Evolutionary conservation across 2,113 vertebrate species (phyloP), one percentile per base, ranked within the genome.

Genomic region (Tiliqua scincoides): DNA sequence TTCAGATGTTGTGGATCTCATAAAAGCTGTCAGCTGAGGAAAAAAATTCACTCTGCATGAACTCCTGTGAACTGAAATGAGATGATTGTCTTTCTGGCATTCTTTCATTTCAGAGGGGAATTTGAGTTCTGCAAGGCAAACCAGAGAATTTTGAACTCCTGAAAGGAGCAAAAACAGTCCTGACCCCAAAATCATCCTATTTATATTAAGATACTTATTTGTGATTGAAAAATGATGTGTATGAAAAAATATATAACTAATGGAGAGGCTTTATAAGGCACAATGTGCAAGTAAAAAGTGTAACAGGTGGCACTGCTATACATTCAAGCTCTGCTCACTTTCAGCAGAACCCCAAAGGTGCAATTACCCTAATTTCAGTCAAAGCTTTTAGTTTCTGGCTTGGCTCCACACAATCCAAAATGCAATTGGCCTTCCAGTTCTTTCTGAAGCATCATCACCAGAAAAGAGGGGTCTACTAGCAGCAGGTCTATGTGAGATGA

Each of bases 81-180:
- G 48, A 21, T 1, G 9, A 23, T 25, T 78, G 0, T 32, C 85
- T 81, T 57, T n/a, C 78, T 65, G 77, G 25, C 30, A n/a, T 23
- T n/a, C 23, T 61, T 87, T 81, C 25, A 70, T 7, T 78, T 86
- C 12, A 81, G n/a, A 80, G 18, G 21, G 85, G 87, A 59, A 72
- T 72, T 12, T 54, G 68, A 8, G 73, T 89, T 90, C 52, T 23
- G 14, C 3, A 43, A 6, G n/a, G 6, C 63, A 4, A 0, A 48
- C 65, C 75, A 59, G 74, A 84, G 43, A 52, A n/a, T 7, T 89
- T 78, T 77, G 79, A 79, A 72, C n/a, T 75, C 37, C 59, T 78
- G 15, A 59, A 61, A 80, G 84, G 35, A 80, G 0, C 11, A 37
- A n/a, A 70, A 78, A 20, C n/a, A 37, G 3, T 0, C 32, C 25